Base-by-base conservation (phyloP, 1,140 invertebrate species). In the Zelostemma sp. region DNA sequence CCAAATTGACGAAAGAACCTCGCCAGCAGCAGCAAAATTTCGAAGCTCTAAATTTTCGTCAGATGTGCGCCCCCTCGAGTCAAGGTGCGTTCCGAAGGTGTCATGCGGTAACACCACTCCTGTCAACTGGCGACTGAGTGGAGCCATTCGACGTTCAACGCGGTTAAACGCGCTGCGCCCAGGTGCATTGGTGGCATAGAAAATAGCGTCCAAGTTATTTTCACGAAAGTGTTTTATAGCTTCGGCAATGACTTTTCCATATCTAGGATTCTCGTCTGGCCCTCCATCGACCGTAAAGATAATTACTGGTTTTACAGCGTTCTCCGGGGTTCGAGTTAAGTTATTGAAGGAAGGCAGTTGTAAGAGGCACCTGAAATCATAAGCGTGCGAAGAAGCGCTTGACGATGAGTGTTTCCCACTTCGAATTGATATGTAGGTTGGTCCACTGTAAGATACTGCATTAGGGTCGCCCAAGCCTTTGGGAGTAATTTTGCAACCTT, bases 101-200 rank as follows among this genome's bases (percentile, higher is more conserved):
- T 85, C 80, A 70, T 84, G 72, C 28, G 68, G 68, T 14, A 84
- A 58, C 31, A 85, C 72, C 4, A 84, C 6, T 48, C 81, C 78
- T 3, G 9, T 2, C n/a, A 38, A n/a, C n/a, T 38, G 12, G 12
- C n/a, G 9, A 14, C 35, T 38, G 9, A 85, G 55, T 16, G 82
- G 81, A 43, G 81, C 84, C 82, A 84, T 76, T 8, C 74, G 21
- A 25, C 65, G 51, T 58, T 75, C 73, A 11, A 75, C 63, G 6
- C 61, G 19, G 47, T 76, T 76, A 71, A 71, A 85, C 1, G 82
- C 76, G 45, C 68, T 74, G 17, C 74, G 59, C 6, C 80, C 80
- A 47, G 81, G 81, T 18, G 83, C 81, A 79, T 85, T 79, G 14
- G 79, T 83, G 12, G 73, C 74, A 43, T 84, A 72, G 57, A 79